Conservation (phyloP, 2,113 vertebrate genomes). For the Numenius arquata region DNA sequence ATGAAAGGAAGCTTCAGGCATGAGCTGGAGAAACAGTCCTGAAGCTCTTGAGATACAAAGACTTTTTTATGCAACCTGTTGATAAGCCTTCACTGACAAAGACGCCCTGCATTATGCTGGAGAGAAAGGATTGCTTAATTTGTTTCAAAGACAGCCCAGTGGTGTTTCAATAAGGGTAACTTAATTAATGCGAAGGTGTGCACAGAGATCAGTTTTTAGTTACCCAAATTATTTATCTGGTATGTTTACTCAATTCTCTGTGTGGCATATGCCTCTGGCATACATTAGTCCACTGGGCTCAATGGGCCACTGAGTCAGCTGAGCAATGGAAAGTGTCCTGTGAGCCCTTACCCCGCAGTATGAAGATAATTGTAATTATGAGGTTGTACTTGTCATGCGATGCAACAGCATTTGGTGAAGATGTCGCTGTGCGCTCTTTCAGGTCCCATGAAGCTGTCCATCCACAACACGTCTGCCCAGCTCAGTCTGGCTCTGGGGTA, state of each 20-base stretch:
- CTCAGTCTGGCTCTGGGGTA: not conserved
- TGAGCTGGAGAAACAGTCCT: not conserved
- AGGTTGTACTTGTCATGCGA: not conserved
- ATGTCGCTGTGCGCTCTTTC: not conserved
- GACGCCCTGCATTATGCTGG: not conserved
- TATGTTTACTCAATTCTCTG: not conserved
- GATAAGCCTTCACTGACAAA: not conserved
- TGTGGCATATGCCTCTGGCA: not conserved
- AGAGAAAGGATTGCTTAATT: not conserved
- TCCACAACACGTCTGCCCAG: not conserved
- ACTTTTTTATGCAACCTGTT: not conserved
- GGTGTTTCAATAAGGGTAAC: not conserved
- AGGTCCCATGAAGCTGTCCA: not conserved
- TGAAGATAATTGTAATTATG: not conserved
- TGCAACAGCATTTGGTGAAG: not conserved
- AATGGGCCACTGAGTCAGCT: not conserved
- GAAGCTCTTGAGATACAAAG: not conserved
- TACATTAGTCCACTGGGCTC: accelerated
- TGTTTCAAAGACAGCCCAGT: not conserved
- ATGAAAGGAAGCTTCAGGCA: not conserved
- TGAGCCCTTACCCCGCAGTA: not conserved
- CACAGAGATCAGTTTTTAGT: not conserved
- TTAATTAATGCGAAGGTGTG: not conserved
- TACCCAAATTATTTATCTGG: not conserved
- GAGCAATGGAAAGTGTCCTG: not conserved